Evolutionary conservation across 2,888 invertebrate genomes (phyloP).

Genomic region (Trichopria drosophilae): DNA sequence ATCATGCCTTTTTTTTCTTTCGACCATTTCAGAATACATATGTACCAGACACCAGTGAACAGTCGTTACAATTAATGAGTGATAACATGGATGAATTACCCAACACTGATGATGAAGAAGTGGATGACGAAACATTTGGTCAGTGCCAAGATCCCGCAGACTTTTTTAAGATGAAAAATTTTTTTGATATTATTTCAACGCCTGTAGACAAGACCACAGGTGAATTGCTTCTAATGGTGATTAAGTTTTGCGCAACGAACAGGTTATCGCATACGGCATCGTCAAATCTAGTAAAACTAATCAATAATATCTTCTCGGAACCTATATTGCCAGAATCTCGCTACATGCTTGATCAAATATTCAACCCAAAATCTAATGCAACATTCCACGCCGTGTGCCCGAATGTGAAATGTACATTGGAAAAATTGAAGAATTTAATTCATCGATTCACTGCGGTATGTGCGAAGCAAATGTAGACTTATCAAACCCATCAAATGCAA

Average conservation of each 20-base stretch:
- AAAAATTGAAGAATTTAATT: background rate
- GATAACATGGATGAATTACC: too few relatives aligned
- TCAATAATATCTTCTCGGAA: background rate
- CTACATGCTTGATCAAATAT: background rate
- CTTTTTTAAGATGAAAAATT: too few relatives aligned
- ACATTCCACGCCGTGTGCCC: constrained; percentile 4
- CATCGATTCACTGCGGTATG: background rate
- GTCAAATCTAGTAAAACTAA: background rate
- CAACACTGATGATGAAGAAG: too few relatives aligned
- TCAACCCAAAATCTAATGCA: background rate
- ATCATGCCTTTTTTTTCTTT: too few relatives aligned
- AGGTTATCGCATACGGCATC: background rate
- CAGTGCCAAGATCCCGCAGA: too few relatives aligned
- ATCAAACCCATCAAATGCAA: background rate
- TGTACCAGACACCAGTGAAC: too few relatives aligned
- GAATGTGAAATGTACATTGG: constrained; percentile 1
- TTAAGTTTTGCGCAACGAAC: background rate
- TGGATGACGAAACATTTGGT: too few relatives aligned
- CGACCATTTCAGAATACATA: too few relatives aligned
- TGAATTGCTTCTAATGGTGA: background rate
- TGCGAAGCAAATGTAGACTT: background rate
- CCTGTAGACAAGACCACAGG: background rate
- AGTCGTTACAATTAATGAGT: too few relatives aligned
- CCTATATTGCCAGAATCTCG: constrained; percentile 2
- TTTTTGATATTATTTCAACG: background rate